Base-by-base conservation (phyloP, 2,888 invertebrate species). In the Mesorhabditis belari region DNA sequence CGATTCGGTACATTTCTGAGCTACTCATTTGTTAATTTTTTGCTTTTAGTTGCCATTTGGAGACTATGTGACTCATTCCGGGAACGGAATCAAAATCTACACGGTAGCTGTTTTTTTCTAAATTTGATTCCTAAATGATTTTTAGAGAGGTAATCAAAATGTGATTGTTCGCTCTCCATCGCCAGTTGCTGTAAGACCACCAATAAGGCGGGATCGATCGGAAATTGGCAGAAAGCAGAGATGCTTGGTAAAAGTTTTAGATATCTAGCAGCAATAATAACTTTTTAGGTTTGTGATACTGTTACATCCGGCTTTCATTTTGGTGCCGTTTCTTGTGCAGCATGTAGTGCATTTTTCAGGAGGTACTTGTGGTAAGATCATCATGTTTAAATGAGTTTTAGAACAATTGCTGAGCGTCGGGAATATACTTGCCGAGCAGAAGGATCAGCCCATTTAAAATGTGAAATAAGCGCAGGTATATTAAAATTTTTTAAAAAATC, bases 291-390 rank as follows among this genome's bases (percentile, higher is more conserved):
- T 6, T 66, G 66, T 55, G 66, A 66, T 49, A 49, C 59, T 5
- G 60, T 59, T 27, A 66, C 64, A 27, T 60, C 59, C n/a, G 66
- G 64, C 2, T 66, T 63, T 57, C 66, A 66, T 54, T 66, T 66
- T 35, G 66, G 66, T 4, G 64, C 63, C 4, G 54, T 62, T 26
- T 61, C 64, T n/a, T 66, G 66, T 26, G 66, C 66, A 4, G 66
- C 66, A 4, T 66, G 66, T 35, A 61, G 61, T 19, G 66, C 66
- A 2, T 66, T 66, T 55, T 66, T 66, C 57, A 35, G 62, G n/a
- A n/a, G 44, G 44, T 35, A 35, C 44, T 9, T n/a, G 44, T n/a
- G 1, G 12, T n/a, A 9, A n/a, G 2, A 9, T 35, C 44, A 35
- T n/a, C 44, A 35, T 35, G 12, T 35, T 17, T 35, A 17, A 35